Base-by-base conservation (phyloP, 2,797 vertebrate species). In the Brachyalestes nurse region DNA sequence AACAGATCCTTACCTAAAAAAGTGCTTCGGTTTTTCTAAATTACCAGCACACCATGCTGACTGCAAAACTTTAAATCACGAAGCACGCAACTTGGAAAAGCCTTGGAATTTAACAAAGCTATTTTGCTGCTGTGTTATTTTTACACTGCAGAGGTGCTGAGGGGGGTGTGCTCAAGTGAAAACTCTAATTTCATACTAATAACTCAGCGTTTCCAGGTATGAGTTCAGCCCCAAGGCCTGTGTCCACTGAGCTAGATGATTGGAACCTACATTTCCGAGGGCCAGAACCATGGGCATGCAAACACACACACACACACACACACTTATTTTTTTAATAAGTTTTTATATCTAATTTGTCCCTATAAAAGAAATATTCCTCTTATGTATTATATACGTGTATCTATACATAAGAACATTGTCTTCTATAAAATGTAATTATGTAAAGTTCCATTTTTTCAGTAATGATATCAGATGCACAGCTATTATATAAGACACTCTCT, bases 191-290 rank as follows among this genome's bases (percentile, higher is more conserved):
- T 71, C 80, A 84, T 58, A 84, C 84, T 67, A 85, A 91, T 88
- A 86, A 86, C 79, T 85, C 83, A 86, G 88, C 75, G 83, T 83
- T 88, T 87, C 67, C 82, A 88, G 80, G 62, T 55, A 58, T 65
- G 49, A 70, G 78, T 38, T 40, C 13, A 45, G 79, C 28, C 47
- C 6, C 14, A 53, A 79, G 84, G 85, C 82, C 79, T 79, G 85
- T 28, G 83, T 25, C 70, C 80, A 82, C 78, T 86, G 85, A 87
- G 83, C 86, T 47, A 74, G 75, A 83, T 86, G 81, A 89, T 85
- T 84, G 80, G 71, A 77, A 69, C 45, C 69, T 83, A 86, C 74
- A 77, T 86, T 64, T 77, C 79, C 13, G 73, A 53, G 77, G 76
- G 61, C n/a, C 25, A 42, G 49, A 23, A 25, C 23, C n/a, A 80